Evolutionary conservation across 2,113 vertebrate species (phyloP).

Genomic region (Callipepla californica): DNA sequence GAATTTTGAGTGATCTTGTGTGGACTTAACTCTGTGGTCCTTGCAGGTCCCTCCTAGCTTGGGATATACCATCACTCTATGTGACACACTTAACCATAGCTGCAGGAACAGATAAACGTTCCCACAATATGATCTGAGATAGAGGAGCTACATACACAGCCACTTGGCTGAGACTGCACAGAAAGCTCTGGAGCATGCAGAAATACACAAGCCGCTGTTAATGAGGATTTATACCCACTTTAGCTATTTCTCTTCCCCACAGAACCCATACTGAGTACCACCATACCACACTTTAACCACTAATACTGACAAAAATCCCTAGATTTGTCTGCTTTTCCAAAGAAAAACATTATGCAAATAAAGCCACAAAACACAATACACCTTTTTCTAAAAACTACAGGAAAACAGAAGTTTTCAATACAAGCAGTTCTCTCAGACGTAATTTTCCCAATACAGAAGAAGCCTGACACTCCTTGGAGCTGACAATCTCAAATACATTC

Average conservation of each 20-base stretch:
- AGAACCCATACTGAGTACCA: neutral
- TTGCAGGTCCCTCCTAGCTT: too few relatives aligned
- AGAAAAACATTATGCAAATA: neutral
- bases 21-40: too few relatives aligned
- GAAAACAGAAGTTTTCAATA: neutral
- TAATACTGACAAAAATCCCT: accelerated
- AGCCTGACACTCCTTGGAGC: neutral
- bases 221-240: neutral
- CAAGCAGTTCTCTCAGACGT: neutral
- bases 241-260: neutral
- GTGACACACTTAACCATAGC: neutral
- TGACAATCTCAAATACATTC: neutral
- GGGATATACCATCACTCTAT: too few relatives aligned
- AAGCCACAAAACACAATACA: neutral
- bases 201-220: neutral
- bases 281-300: accelerated
- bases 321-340: neutral
- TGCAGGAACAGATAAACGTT: neutral
- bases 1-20: too few relatives aligned
- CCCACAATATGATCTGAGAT: neutral
- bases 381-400: neutral
- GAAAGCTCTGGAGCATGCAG: neutral
- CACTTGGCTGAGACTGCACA: neutral
- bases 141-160: neutral
- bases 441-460: neutral